phyloP scores from a whole-genome alignment of 2,888 invertebrate species.

The Machimus atricapillus region DNA sequence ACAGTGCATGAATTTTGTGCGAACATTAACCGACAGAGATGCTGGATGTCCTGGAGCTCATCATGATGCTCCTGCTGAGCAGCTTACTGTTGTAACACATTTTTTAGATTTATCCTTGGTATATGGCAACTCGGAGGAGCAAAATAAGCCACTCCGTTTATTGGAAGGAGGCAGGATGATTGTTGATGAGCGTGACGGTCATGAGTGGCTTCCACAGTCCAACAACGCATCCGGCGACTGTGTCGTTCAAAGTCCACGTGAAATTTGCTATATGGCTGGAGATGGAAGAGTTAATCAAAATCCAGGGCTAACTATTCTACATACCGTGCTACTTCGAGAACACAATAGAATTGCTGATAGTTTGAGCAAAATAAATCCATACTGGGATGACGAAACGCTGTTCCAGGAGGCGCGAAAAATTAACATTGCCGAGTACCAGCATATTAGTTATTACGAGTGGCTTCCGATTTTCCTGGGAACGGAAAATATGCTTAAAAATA shows the following conservation, averaged over 20 bases:
- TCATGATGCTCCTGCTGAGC: conserved; percentile 68
- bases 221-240: conserved; percentile 75
- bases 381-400: conserved; percentile 64
- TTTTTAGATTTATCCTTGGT: conserved; percentile 78
- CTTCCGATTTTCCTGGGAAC: conserved; percentile 63
- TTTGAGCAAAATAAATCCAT: conserved; percentile 63
- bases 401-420: conserved; percentile 65
- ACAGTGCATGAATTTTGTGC: conserved; percentile 70
- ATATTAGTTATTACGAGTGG: conserved; percentile 66
- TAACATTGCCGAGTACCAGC: conserved; percentile 64
- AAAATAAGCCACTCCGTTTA: conserved; percentile 72
- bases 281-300: conserved; percentile 64
- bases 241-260: conserved; percentile 68
- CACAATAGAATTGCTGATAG: conserved; percentile 64
- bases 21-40: conserved; percentile 71
- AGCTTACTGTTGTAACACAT: conserved; percentile 63
- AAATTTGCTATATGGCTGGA: conserved; percentile 80
- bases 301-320: conserved; percentile 62
- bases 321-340: conserved; percentile 63
- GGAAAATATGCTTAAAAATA: conserved; percentile 62
- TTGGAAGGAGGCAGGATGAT: conserved; percentile 73
- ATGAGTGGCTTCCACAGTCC: conserved; percentile 75
- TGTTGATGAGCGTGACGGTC: conserved; percentile 69
- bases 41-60: conserved; percentile 66
- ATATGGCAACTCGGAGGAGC: conserved; percentile 76